Base-by-base conservation (phyloP, 2,113 vertebrate species). In the Xiphophorus couchianus region DNA sequence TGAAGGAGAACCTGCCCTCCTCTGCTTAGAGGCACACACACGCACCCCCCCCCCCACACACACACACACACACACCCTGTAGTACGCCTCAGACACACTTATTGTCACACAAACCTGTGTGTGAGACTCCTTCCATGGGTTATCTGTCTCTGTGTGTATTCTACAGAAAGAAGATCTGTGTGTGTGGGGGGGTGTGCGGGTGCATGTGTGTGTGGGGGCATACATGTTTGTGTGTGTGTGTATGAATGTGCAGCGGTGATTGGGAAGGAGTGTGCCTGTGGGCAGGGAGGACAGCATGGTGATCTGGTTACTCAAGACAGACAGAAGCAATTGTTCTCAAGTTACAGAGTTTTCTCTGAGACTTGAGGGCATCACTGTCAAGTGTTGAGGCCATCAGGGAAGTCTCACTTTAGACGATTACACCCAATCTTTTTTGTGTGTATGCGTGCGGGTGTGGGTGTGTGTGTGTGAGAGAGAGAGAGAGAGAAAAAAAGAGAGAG, bases 291-390 rank as follows among this genome's bases (percentile, higher is more conserved):
- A 77, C 71, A 54, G 83, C 44, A 28, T 68, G 69, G 77, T 76
- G 86, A 91, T 92, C 89, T 80, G 80, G 91, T 92, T 92, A 90
- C 91, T 84, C 87, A 90, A 83, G 90, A 90, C 89, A 91, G 91
- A 92, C 90, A 92, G 89, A 89, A 86, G 90, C 87, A 86, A 91
- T 91, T 82, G 89, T 90, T 91, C 91, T 92, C 82, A 74, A 83
- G 91, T 91, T 91, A 90, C 91, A 91, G 78, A 86, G 83, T 86
- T 86, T 89, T 91, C 86, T 91, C 83, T 44, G 76, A 87, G 90
- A 92, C 91, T 89, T 89, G 87, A 88, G 88, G 91, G 87, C 91
- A 92, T 91, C 90, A 87, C 89, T 92, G 91, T 90, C 89, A 87
- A 89, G 83, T 82, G 87, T 85, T 75, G 83, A 74, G 87, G 88